phyloP scores from a whole-genome alignment of 2,888 invertebrate species.

The Eutolmus rufibarbis region DNA sequence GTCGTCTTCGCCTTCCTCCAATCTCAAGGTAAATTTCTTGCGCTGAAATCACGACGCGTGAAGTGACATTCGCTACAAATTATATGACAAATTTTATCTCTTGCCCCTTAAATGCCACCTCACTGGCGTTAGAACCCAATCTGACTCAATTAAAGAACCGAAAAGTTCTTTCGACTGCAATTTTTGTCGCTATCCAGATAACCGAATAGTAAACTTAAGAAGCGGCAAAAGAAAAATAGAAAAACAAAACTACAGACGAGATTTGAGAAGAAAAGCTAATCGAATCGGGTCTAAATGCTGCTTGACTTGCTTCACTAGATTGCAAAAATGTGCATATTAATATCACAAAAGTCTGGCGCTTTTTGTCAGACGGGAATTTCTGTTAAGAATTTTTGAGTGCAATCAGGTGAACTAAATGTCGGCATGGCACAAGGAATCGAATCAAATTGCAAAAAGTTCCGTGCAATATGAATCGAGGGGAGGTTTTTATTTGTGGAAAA shows the following conservation, averaged over 20 bases:
- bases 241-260: neutral
- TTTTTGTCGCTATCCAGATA: neutral
- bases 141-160: neutral
- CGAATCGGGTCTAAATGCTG: neutral
- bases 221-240: neutral
- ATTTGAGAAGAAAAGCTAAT: neutral
- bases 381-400: neutral
- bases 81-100: conserved; percentile 33
- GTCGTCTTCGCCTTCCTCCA: neutral
- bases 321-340: neutral
- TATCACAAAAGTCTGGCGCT: neutral
- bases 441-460: neutral
- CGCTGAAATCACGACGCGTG: conserved; percentile 4
- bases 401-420: conserved; percentile 1
- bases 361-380: neutral
- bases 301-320: neutral
- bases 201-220: neutral
- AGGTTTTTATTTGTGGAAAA: neutral
- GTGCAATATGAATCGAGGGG: neutral
- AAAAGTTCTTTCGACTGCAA: neutral
- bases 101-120: neutral
- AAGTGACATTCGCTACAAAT: conserved; percentile 1
- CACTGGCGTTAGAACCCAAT: neutral
- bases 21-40: neutral
- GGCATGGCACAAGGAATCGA: conserved; percentile 17